Evolutionary conservation across 1,140 invertebrate genomes (phyloP).

Genomic region (Scaptodrosophila lebanonensis): DNA sequence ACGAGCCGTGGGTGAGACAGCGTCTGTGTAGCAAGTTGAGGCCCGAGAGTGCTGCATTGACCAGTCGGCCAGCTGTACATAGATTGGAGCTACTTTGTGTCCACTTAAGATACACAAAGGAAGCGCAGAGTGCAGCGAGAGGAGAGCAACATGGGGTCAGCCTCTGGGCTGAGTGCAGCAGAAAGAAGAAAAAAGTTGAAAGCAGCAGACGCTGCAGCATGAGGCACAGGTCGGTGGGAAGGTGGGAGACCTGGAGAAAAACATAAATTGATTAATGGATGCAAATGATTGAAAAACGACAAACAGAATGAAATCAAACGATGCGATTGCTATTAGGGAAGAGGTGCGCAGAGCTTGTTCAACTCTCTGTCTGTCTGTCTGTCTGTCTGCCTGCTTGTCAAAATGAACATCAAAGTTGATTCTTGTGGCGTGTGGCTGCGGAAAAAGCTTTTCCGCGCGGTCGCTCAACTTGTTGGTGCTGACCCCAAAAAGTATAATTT

Average conservation of each 20-base stretch:
- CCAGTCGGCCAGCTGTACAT: constrained; percentile 36
- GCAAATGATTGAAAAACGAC: constrained; percentile 68
- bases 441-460: background rate
- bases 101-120: constrained; percentile 62
- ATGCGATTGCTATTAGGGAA: background rate
- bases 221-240: background rate
- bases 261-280: constrained; percentile 73
- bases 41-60: constrained; percentile 37
- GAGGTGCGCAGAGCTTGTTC: background rate
- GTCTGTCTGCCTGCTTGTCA: too few relatives aligned
- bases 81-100: constrained; percentile 46
- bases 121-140: constrained; percentile 33
- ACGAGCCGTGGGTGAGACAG: constrained; percentile 14
- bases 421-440: constrained; percentile 42
- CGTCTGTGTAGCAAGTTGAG: constrained; percentile 64
- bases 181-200: constrained; percentile 6
- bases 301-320: constrained; percentile 37
- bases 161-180: constrained; percentile 1
- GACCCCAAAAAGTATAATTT: constrained; percentile 61
- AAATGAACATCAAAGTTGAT: constrained; percentile 55
- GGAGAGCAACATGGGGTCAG: constrained; percentile 3
- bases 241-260: background rate
- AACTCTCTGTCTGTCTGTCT: too few relatives aligned
- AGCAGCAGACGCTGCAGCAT: constrained; percentile 10
- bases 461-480: constrained; percentile 19